Conservation (phyloP, 2,797 vertebrate species). For the Acrossocheilus fasciatus region DNA sequence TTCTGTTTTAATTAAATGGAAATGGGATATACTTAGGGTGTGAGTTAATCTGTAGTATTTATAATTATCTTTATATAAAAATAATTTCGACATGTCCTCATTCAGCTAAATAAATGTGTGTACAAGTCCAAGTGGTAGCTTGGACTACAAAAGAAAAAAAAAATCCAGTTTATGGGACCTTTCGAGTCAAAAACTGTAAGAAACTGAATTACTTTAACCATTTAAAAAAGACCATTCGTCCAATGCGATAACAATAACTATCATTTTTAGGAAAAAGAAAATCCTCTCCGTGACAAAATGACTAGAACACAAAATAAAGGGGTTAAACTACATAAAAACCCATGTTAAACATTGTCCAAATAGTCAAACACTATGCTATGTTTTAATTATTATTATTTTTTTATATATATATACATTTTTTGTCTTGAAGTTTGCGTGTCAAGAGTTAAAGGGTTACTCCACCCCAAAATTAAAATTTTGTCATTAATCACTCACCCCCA, state of each 20-base stretch:
- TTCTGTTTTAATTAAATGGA: slow-evolving; percentile 12
- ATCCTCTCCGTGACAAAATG: background rate
- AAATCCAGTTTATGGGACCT: background rate
- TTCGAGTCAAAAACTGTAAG: too few relatives aligned
- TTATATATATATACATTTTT: background rate
- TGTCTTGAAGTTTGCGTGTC: background rate
- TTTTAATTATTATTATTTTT: background rate
- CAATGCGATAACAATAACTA: too few relatives aligned
- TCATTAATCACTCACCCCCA: too few relatives aligned
- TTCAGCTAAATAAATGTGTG: background rate
- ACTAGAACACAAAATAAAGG: background rate
- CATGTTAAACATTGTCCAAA: background rate
- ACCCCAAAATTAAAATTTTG: too few relatives aligned
- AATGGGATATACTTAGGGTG: background rate
- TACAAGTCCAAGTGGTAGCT: background rate
- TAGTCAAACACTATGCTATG: background rate
- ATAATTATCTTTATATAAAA: slow-evolving; percentile 1
- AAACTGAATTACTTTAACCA: background rate
- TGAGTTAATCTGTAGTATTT: background rate
- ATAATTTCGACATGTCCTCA: background rate
- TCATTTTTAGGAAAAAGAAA: background rate
- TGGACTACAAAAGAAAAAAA: background rate
- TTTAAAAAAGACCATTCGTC: background rate
- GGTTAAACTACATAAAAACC: background rate
- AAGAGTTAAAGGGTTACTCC: background rate